Conservation (phyloP, 2,888 invertebrate genomes). For the Poecilus cupreus region DNA sequence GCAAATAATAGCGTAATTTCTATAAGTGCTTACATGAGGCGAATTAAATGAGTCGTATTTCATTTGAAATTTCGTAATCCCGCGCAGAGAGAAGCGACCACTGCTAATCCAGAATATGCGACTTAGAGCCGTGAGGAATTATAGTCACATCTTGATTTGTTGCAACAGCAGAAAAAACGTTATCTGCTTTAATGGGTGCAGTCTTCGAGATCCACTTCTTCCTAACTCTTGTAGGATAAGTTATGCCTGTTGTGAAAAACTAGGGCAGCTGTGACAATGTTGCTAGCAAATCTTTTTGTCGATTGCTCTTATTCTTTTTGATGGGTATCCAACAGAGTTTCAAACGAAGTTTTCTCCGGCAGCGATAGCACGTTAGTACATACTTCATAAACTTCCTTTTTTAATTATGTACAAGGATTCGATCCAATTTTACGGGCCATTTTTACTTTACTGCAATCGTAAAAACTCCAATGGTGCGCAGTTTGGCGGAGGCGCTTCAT, state of each 20-base stretch:
- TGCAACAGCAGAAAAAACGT: slow-evolving; percentile 1
- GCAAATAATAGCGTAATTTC: slow-evolving; percentile 48
- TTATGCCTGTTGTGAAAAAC: slow-evolving; percentile 40
- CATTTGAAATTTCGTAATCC: slow-evolving; percentile 35
- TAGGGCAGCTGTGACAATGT: slow-evolving; percentile 28
- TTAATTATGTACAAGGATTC: not conserved
- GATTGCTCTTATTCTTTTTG: slow-evolving; percentile 28
- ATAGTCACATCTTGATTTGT: slow-evolving; percentile 34
- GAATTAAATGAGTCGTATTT: not conserved
- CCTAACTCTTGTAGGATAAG: slow-evolving; percentile 39
- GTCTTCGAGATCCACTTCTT: slow-evolving; percentile 14
- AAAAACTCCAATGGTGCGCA: too few relatives aligned
- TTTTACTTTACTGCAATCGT: not conserved
- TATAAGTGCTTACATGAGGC: slow-evolving; percentile 43
- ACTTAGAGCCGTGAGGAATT: not conserved
- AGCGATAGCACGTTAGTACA: not conserved
- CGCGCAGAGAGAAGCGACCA: not conserved
- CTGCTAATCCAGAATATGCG: slow-evolving; percentile 13
- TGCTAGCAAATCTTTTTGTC: slow-evolving; percentile 21
- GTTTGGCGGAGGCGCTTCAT: too few relatives aligned
- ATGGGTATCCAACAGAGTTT: slow-evolving; percentile 1
- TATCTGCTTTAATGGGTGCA: slow-evolving; percentile 34
- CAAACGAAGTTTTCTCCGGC: not conserved
- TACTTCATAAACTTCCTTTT: not conserved
- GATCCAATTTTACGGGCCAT: not conserved